phyloP scores from a whole-genome alignment of 2,888 invertebrate genomes.

The Nesidiocoris tenuis region DNA sequence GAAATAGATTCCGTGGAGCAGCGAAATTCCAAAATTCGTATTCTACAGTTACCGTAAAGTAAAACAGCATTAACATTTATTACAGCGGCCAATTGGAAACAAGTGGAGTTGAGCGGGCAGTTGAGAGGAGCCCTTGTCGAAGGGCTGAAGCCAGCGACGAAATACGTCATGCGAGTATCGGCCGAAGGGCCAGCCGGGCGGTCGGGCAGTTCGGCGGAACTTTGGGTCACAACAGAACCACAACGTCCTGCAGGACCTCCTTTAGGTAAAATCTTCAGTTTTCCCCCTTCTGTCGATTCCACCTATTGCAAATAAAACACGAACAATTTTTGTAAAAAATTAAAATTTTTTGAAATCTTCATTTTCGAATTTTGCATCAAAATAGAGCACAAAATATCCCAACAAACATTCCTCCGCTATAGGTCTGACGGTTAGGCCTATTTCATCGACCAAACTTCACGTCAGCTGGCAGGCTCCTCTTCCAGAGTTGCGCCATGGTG shows the following conservation, averaged over 20 bases:
- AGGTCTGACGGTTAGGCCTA: conserved; percentile 64
- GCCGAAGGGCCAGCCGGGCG: conserved; percentile 72
- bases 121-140: conserved; percentile 67
- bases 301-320: neutral
- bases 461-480: conserved; percentile 74
- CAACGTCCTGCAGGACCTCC: conserved; percentile 71
- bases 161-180: conserved; percentile 68
- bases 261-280: neutral
- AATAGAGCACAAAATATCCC: no score
- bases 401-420: no score
- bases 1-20: no score
- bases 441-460: conserved; percentile 71
- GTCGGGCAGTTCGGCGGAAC: conserved; percentile 66
- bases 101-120: conserved; percentile 65
- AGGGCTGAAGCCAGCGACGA: conserved; percentile 69
- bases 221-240: conserved; percentile 66
- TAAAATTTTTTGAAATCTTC: no score
- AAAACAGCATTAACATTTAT: no score
- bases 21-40: no score
- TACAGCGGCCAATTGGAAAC: conserved; percentile 63
- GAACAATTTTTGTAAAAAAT: neutral
- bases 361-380: neutral
- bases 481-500: conserved; percentile 69
- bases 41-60: no score
- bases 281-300: no score